Percentiles rank a stretch among this genome's conserved stretches.
Evolutionary conservation across 2,113 vertebrate genomes (phyloP).

Genomic region (Phalacrocorax brasilianus): DNA sequence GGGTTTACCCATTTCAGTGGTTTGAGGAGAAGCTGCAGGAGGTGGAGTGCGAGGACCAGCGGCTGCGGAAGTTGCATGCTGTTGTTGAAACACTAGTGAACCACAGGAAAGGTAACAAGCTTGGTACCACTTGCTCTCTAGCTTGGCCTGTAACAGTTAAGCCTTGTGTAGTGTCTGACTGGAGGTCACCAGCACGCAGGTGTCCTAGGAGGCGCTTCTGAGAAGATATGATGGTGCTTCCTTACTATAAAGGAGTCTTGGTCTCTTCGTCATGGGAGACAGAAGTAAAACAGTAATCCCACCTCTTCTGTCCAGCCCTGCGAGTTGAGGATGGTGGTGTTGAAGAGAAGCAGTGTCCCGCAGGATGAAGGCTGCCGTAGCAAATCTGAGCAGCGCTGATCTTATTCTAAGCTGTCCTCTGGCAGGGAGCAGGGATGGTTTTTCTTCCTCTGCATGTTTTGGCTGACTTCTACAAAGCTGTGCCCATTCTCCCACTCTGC

Average conservation of each 20-base stretch:
- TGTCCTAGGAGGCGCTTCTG: neutral
- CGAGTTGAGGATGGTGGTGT: neutral
- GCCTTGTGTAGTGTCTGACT: fast-evolving
- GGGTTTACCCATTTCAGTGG: slow-evolving; percentile 81
- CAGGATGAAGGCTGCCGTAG: neutral
- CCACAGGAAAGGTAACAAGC: slow-evolving; percentile 88
- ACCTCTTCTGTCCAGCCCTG: neutral
- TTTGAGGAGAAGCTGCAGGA: slow-evolving; percentile 99
- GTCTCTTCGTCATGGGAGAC: neutral
- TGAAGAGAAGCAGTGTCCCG: neutral
- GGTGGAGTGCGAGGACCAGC: slow-evolving; percentile 93
- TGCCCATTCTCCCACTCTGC: neutral
- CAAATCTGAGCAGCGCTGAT: neutral
- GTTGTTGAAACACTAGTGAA: slow-evolving; percentile 89
- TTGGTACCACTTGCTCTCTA: fast-evolving
- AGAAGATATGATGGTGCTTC: neutral
- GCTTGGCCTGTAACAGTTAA: neutral
- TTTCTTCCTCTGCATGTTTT: neutral
- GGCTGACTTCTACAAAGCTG: neutral
- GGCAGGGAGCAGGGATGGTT: neutral
- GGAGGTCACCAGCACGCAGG: fast-evolving
- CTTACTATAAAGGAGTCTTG: fast-evolving
- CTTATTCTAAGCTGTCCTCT: neutral
- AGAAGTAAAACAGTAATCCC: neutral
- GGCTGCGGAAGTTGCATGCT: slow-evolving; percentile 88